Conservation (phyloP, 1,140 invertebrate genomes). For the Neotoxoptera formosana region DNA sequence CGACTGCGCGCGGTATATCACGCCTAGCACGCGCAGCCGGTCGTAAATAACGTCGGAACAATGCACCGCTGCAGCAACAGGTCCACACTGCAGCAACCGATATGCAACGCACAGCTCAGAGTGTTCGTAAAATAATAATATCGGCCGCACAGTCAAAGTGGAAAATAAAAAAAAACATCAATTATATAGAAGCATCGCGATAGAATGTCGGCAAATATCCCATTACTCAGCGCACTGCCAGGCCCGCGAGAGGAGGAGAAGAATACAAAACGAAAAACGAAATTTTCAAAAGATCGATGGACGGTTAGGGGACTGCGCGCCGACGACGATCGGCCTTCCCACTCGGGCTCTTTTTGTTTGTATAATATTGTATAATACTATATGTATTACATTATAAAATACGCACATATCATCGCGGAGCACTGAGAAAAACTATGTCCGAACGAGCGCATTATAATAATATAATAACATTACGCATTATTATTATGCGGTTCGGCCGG, state of each 20-base stretch:
- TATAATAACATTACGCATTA: background rate
- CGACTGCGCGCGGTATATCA: background rate
- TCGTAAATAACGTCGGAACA: background rate
- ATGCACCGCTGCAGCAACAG: background rate
- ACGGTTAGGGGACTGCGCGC: background rate
- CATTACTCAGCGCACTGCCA: background rate
- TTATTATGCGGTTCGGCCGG: background rate
- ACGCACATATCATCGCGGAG: too few relatives aligned
- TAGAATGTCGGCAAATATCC: too few relatives aligned
- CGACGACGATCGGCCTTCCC: background rate
- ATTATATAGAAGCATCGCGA: background rate
- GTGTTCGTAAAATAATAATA: background rate
- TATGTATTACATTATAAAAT: background rate
- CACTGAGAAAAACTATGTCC: background rate
- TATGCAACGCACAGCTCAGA: background rate
- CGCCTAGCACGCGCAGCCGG: background rate
- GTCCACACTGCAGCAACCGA: background rate
- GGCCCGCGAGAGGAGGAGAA: background rate
- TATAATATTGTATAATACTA: background rate
- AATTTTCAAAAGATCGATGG: background rate
- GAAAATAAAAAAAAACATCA: background rate
- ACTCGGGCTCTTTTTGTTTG: background rate
- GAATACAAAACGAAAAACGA: background rate
- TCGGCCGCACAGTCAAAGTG: background rate
- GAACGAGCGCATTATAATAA: background rate